Percentiles rank a stretch among this genome's conserved stretches.
phyloP scores from a whole-genome alignment of 2,888 invertebrate genomes.

The Taphrorychus bicolor region DNA sequence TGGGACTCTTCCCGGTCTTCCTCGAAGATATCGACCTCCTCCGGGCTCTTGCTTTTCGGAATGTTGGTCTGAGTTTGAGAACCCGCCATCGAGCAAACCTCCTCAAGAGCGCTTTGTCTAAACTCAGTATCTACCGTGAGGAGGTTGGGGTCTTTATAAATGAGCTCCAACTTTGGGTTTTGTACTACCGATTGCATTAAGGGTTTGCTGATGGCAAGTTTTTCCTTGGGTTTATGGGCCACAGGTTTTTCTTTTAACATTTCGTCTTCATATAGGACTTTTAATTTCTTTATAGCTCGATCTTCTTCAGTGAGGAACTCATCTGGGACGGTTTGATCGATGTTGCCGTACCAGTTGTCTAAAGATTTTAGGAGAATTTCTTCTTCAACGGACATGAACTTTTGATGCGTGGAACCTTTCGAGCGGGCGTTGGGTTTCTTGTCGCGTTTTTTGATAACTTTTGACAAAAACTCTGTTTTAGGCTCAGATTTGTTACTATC shows the following conservation, averaged over 20 bases:
- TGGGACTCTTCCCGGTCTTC: slow-evolving; percentile 20
- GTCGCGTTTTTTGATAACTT: slow-evolving; percentile 44
- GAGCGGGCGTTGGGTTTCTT: slow-evolving; percentile 29
- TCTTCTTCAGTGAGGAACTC: slow-evolving; percentile 53
- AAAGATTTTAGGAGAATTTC: slow-evolving; percentile 50
- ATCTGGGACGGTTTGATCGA: slow-evolving; percentile 52
- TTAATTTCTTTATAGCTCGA: slow-evolving; percentile 52
- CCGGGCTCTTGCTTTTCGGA: slow-evolving; percentile 47
- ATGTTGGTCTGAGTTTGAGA: slow-evolving; percentile 10
- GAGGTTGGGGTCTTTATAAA: slow-evolving; percentile 50
- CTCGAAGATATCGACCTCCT: slow-evolving; percentile 44
- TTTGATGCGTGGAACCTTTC: slow-evolving; percentile 23
- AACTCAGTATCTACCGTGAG: slow-evolving; percentile 47
- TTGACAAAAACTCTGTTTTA: slow-evolving; percentile 30
- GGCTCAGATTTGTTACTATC: slow-evolving; percentile 38
- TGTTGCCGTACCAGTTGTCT: slow-evolving; percentile 51
- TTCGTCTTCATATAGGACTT: slow-evolving; percentile 51
- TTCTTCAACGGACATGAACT: slow-evolving; percentile 50
- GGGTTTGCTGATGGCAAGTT: slow-evolving; percentile 56
- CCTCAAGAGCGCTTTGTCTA: slow-evolving; percentile 36
- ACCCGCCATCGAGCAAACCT: slow-evolving; percentile 12
- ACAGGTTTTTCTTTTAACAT: slow-evolving; percentile 48
- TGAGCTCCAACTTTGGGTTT: slow-evolving; percentile 53
- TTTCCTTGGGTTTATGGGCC: slow-evolving; percentile 53
- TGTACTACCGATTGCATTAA: slow-evolving; percentile 53